Conservation (phyloP, 2,888 invertebrate genomes). For the Morpho achilles region DNA sequence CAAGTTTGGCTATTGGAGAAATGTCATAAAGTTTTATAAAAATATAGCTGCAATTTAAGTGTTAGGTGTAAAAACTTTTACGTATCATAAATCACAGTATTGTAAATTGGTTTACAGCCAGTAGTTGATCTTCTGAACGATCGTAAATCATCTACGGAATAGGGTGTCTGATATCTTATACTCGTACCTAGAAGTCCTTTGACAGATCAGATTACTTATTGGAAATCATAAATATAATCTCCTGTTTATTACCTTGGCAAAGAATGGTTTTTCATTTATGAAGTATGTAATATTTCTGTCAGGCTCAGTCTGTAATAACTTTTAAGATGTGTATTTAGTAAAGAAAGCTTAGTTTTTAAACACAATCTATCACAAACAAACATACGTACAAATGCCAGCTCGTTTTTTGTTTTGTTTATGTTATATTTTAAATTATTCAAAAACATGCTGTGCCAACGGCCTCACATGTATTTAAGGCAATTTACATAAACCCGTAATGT, state of each 20-base stretch:
- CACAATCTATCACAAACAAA: neutral
- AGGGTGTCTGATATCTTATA: constrained; percentile 3
- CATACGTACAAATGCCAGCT: neutral
- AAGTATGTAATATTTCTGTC: too few relatives aligned
- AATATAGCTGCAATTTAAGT: constrained; percentile 6
- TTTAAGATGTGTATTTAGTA: too few relatives aligned
- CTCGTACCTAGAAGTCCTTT: constrained; percentile 6
- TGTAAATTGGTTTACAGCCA: constrained; percentile 67
- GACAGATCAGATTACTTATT: constrained; percentile 9
- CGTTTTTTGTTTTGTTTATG: too few relatives aligned
- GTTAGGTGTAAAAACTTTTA: constrained; percentile 56
- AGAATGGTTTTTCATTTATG: too few relatives aligned
- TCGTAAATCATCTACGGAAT: constrained; percentile 64
- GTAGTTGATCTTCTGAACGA: constrained; percentile 55
- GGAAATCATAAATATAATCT: neutral
- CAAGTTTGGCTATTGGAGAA: neutral
- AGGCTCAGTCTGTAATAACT: too few relatives aligned
- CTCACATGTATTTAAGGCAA: too few relatives aligned
- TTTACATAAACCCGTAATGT: too few relatives aligned
- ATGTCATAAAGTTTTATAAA: constrained; percentile 3
- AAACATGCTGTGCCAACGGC: too few relatives aligned
- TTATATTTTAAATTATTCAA: too few relatives aligned
- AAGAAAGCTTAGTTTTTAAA: neutral
- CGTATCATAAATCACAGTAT: constrained; percentile 67
- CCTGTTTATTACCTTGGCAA: too few relatives aligned